Evolutionary conservation across 1,140 invertebrate genomes (phyloP), one percentile per base, ranked within the genome.

Genomic region (Piezodorus guildinii): DNA sequence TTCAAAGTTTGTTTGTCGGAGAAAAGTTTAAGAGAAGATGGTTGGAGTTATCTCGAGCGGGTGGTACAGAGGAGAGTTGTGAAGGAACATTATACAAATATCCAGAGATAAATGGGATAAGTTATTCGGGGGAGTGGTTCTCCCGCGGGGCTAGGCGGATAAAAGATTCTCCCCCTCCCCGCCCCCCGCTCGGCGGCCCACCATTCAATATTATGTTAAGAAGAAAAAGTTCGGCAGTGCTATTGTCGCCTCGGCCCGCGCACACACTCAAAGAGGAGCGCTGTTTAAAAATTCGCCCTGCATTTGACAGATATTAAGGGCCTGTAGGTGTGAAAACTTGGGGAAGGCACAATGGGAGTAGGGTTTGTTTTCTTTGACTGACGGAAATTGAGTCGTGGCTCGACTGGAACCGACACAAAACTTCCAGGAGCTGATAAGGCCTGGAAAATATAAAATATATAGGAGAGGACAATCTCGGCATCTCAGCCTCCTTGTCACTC

Each of bases 151-250:
- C n/a, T 27, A 23, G 21, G 25, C 54, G 54, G 54, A 25, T 49
- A 49, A 49, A 49, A 49, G 46, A 49, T 49, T 49, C 21, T 49
- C n/a, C 12, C 46, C n/a, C 21, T n/a, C 3, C 46, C 2, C 6
- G 6, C 23, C 15, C n/a, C n/a, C n/a, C n/a, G n/a, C n/a, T n/a
- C n/a, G n/a, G n/a, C 23, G 15, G 52, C 3, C n/a, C 54, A n/a
- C 54, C 54, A 58, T 58, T 58, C 54, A 58, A 58, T 58, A 58
- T 58, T 58, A 58, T 58, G 54, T 58, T 58, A 58, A 58, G 54
- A 58, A 58, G 54, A 58, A 58, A 58, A 58, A 58, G 23, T 58
- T 58, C 54, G n/a, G 25, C 23, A 8, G 54, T 16, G 19, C 4
- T 17, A 23, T n/a, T 21, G 17, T 58, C 23, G 5, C 4, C 19